Evolutionary conservation across 2,888 invertebrate genomes (phyloP), one percentile per base, ranked within the genome.

Genomic region (Plagiodera versicolora): DNA sequence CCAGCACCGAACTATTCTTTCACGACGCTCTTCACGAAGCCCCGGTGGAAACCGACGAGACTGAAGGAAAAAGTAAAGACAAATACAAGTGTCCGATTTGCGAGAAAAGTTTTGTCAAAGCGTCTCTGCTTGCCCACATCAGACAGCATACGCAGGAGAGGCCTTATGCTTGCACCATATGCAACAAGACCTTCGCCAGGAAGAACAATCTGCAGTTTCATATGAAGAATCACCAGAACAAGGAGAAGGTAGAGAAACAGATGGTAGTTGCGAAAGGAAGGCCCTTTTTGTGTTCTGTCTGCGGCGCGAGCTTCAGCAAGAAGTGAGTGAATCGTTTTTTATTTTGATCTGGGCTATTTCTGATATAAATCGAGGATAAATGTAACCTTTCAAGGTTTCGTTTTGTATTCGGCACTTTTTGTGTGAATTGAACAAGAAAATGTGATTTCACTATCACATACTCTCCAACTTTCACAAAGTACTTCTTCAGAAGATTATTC

Each of bases 141-240:
- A 83, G 89, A 30, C 84, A 85, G 56, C 92, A 93, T 72, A 91
- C 91, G 0, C 85, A 87, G 24, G 92, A 92, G 73, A 84, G 87
- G 61, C 89, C 89, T 0, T 91, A 85, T 70, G 79, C 82, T 2
- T 93, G 93, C 70, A 77, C 81, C 0, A 74, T 81, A 3, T 93
- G 92, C 73, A 80, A 79, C 0, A 81, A 84, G 0, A 84, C 84
- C 63, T 93, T 92, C 73, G 85, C 87, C 0, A 81, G 89, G 20
- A 86, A 87, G 68, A 85, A 87, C 49, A 88, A 87, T 70, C 80
- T 89, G 53, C 83, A 84, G 28, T 84, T 83, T 58, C 92, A 92
- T 75, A 79, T 82, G 56, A 83, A 78, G 67, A 84, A 83, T 57
- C 80, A 81, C 35, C 70, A 67, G 24, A n/a, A n/a, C n/a, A n/a